phyloP scores from a whole-genome alignment of 2,888 invertebrate genomes.

The Cinara cedri region DNA sequence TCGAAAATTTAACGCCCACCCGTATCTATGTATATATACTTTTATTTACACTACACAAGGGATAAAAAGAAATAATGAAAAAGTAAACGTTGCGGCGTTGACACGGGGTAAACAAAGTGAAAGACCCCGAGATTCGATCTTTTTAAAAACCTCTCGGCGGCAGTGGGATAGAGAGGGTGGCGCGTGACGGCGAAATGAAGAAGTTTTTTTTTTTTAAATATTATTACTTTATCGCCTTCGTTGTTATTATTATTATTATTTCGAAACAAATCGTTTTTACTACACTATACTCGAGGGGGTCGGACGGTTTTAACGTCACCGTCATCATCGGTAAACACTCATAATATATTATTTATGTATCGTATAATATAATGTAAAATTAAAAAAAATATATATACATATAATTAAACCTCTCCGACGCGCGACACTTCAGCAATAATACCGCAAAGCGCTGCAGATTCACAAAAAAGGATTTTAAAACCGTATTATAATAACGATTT shows the following conservation, averaged over 20 bases:
- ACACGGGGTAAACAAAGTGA: slow-evolving; percentile 21
- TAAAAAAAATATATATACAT: not conserved
- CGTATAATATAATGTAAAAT: too few relatives aligned
- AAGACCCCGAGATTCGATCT: slow-evolving; percentile 9
- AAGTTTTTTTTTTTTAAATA: not conserved
- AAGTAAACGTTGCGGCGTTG: not conserved
- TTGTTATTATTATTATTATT: not conserved
- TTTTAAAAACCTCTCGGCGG: not conserved
- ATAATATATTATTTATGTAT: not conserved
- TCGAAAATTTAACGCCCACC: not conserved
- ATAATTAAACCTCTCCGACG: not conserved
- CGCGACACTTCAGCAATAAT: not conserved
- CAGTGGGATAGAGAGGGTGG: too few relatives aligned
- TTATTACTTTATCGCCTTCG: not conserved
- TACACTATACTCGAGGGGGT: not conserved
- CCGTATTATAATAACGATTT: too few relatives aligned
- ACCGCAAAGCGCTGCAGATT: not conserved
- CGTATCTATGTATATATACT: not conserved
- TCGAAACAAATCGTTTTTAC: slow-evolving; percentile 2
- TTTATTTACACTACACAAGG: not conserved
- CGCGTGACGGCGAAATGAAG: not conserved
- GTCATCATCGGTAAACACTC: not conserved
- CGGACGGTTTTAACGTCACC: not conserved
- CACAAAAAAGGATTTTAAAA: too few relatives aligned
- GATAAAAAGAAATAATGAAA: not conserved